Evolutionary conservation across 2,113 vertebrate genomes (phyloP).

Genomic region (Pteruthius melanotis): DNA sequence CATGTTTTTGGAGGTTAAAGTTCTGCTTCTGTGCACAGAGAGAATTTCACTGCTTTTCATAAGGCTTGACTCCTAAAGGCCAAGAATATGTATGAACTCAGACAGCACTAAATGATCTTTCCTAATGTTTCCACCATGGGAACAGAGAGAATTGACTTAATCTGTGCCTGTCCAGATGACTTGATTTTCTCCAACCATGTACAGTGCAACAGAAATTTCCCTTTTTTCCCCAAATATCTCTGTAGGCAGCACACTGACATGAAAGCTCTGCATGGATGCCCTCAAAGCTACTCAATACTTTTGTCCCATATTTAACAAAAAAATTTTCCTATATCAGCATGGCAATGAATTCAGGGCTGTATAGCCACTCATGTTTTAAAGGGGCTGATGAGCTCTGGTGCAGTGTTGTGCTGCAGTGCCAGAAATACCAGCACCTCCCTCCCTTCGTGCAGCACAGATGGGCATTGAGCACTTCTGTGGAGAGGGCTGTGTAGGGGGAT

Average conservation of each 20-base stretch:
- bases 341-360: not conserved
- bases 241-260: not conserved
- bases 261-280: not conserved
- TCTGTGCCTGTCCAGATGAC: not conserved
- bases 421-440: not conserved
- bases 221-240: not conserved
- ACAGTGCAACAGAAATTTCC: not conserved
- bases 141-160: not conserved
- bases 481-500: not conserved
- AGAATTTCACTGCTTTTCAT: not conserved
- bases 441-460: not conserved
- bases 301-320: not conserved
- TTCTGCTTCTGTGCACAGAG: not conserved
- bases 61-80: not conserved
- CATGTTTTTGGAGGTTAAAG: not conserved
- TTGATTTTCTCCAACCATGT: not conserved
- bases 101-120: not conserved
- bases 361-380: not conserved
- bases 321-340: not conserved
- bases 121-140: not conserved
- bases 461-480: not conserved
- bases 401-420: not conserved
- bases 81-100: not conserved
- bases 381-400: not conserved
- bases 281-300: not conserved